Conservation (phyloP, 2,113 vertebrate genomes). For the Octodon degus region DNA sequence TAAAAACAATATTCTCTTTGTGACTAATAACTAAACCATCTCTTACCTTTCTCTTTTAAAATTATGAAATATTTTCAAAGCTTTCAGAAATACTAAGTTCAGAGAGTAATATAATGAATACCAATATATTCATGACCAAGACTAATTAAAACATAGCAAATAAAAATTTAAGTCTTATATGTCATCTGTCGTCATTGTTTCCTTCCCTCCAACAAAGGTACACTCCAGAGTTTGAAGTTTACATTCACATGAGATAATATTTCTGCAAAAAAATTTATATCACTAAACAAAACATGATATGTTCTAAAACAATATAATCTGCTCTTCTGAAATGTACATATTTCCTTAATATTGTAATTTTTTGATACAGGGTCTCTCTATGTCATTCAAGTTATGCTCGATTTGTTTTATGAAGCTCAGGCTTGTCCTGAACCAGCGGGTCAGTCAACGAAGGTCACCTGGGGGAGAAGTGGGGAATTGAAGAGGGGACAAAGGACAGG, state of each 20-base stretch:
- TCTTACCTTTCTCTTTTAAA: constrained; percentile 19
- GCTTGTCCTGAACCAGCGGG: too few species aligned
- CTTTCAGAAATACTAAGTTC: constrained; percentile 30
- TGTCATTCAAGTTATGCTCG: too few species aligned
- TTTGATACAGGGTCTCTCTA: neutral
- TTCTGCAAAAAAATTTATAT: neutral
- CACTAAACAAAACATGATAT: neutral
- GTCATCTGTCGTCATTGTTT: neutral
- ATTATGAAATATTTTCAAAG: constrained; percentile 37
- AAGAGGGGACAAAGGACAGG: too few species aligned
- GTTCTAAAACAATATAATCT: neutral
- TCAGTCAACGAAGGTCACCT: too few species aligned
- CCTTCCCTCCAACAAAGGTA: neutral
- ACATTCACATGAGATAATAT: neutral
- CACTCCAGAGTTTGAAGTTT: neutral
- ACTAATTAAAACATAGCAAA: constrained; percentile 15
- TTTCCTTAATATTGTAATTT: neutral
- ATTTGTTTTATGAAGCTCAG: too few species aligned
- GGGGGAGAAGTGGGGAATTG: too few species aligned
- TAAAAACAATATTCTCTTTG: neutral
- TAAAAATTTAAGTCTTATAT: neutral
- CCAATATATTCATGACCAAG: neutral
- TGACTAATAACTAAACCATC: neutral
- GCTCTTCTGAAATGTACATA: neutral
- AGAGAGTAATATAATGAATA: constrained; percentile 39